Conservation (phyloP, 2,888 invertebrate species). For the Arctia plantaginis region DNA sequence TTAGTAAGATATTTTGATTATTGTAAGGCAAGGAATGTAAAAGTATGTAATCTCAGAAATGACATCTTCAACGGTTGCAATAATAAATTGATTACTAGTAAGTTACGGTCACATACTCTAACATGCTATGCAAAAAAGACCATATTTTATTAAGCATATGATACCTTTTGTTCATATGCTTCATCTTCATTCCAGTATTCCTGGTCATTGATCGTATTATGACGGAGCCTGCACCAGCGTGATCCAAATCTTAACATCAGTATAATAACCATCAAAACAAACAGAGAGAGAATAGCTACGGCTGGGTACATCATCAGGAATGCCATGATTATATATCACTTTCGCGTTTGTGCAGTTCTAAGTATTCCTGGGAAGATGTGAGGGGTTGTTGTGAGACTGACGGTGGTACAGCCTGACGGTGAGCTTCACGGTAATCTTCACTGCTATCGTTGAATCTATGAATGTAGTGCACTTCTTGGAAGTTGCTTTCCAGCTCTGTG, state of each 20-base stretch:
- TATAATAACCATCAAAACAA: conserved; percentile 91
- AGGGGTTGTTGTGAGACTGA: conserved; percentile 76
- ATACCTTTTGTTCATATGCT: conserved; percentile 88
- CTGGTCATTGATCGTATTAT: conserved; percentile 88
- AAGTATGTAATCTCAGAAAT: background rate
- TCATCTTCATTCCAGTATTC: conserved; percentile 89
- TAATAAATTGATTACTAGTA: background rate
- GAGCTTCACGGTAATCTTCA: conserved; percentile 65
- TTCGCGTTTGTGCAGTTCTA: conserved; percentile 90
- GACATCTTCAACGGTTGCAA: background rate
- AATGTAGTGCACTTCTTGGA: conserved; percentile 66
- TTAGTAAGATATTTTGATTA: background rate
- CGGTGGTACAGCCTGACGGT: conserved; percentile 61
- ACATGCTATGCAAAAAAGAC: conserved; percentile 86
- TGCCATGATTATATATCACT: conserved; percentile 91
- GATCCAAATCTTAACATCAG: conserved; percentile 91
- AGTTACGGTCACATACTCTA: background rate
- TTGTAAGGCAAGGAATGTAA: background rate
- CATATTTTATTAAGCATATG: conserved; percentile 88
- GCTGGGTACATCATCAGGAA: conserved; percentile 91
- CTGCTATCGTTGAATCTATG: conserved; percentile 60
- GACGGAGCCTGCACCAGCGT: conserved; percentile 89
- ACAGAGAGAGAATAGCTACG: conserved; percentile 90
- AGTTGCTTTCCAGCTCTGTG: conserved; percentile 89
- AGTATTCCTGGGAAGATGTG: conserved; percentile 87